These are phyloP conservation scores for Hedya salicella DNA, from an alignment of 2,888 invertebrate species.

Conservation along the genomic window DNA sequence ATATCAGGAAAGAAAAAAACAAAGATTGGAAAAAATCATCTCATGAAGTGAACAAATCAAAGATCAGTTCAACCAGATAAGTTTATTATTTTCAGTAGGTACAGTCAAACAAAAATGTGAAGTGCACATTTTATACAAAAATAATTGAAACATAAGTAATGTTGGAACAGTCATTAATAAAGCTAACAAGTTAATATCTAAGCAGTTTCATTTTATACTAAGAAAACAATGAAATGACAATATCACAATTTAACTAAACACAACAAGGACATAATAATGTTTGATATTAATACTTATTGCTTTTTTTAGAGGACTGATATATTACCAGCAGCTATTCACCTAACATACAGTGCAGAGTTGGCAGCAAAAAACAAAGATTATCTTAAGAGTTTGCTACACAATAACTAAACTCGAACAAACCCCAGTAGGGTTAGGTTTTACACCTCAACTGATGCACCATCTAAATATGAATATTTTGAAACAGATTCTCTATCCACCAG, in stretches of 20 bases:
- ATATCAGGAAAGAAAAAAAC: slow-evolving; percentile 90
- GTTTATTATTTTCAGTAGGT: slow-evolving; percentile 76
- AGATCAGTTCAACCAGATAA: slow-evolving; percentile 67
- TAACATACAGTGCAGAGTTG: slow-evolving; percentile 2
- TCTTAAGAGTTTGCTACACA: no score
- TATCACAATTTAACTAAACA: slow-evolving; percentile 82
- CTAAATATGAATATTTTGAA: no score
- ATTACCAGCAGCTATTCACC: slow-evolving; percentile 15
- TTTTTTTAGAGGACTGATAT: slow-evolving; percentile 61
- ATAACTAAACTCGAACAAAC: no score
- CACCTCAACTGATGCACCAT: no score
- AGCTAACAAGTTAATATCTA: slow-evolving; percentile 69
- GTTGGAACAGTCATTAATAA: slow-evolving; percentile 65
- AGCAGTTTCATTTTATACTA: slow-evolving; percentile 64
- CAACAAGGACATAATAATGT: slow-evolving; percentile 70
- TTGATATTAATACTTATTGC: slow-evolving; percentile 74
- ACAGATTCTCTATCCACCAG: no score
- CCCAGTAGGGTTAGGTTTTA: no score
- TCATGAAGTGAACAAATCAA: slow-evolving; percentile 51
- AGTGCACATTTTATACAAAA: slow-evolving; percentile 79
- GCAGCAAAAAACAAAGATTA: slow-evolving; percentile 2
- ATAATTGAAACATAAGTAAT: slow-evolving; percentile 76
- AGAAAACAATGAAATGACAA: slow-evolving; percentile 69
- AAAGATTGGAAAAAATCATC: slow-evolving; percentile 84
- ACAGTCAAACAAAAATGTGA: slow-evolving; percentile 74